These are phyloP conservation scores for Pantherophis vulpinus DNA, from an alignment of 2,797 vertebrate genomes.

Conservation along the genomic window DNA sequence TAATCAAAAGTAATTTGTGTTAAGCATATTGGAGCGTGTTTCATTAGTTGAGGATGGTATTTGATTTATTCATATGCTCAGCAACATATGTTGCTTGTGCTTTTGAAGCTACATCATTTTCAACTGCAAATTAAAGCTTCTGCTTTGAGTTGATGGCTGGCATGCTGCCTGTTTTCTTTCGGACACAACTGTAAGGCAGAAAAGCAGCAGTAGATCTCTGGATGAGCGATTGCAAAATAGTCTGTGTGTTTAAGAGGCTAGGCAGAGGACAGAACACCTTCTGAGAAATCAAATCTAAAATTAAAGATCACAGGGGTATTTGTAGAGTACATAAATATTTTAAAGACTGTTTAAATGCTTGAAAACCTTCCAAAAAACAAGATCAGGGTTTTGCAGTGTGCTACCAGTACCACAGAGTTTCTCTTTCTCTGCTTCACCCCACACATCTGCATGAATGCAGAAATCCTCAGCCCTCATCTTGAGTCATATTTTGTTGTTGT, in stretches of 20 bases:
- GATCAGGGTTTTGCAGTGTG: background rate
- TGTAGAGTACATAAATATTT: slow-evolving; percentile 1
- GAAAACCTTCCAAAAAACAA: background rate
- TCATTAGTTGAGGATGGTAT: slow-evolving; percentile 48
- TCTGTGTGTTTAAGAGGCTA: background rate
- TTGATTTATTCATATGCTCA: slow-evolving; percentile 58
- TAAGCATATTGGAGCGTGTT: slow-evolving; percentile 61
- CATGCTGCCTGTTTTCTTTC: slow-evolving; percentile 6
- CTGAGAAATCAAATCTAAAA: background rate
- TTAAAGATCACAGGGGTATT: background rate
- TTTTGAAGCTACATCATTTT: slow-evolving; percentile 37
- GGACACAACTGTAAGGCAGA: background rate
- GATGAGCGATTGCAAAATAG: background rate
- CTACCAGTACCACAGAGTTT: background rate
- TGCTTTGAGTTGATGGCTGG: slow-evolving; percentile 16
- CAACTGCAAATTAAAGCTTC: slow-evolving; percentile 44
- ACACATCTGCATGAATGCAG: background rate
- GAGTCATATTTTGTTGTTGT: background rate
- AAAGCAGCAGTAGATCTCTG: background rate
- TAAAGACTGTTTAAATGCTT: background rate
- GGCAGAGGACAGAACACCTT: background rate
- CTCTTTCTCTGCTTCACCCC: background rate
- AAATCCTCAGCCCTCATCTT: background rate
- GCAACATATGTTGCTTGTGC: slow-evolving; percentile 43
- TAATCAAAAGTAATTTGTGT: slow-evolving; percentile 67